A percentile compares a stretch with the other conserved stretches of the same genome.
Conservation (phyloP, 2,888 invertebrate genomes). For the Macaria liturata region DNA sequence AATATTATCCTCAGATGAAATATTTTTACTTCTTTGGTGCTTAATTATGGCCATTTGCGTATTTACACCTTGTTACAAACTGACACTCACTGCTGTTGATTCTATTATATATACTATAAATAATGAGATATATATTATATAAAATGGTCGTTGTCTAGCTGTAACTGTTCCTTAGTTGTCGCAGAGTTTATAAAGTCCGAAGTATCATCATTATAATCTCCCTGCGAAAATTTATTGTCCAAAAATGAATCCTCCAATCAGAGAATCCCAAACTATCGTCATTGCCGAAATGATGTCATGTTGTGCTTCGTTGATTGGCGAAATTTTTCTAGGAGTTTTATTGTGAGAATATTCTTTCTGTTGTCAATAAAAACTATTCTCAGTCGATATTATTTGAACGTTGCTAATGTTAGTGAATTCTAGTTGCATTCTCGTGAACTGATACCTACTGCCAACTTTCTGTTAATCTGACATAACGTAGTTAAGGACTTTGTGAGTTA, state of each 20-base stretch:
- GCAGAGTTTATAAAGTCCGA: constrained; percentile 35
- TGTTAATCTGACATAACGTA: constrained; percentile 58
- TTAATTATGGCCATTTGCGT: constrained; percentile 69
- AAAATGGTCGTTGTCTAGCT: constrained; percentile 41
- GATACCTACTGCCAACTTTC: constrained; percentile 79
- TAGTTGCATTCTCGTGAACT: constrained; percentile 61
- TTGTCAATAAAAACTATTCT: constrained; percentile 47
- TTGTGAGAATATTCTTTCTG: constrained; percentile 7
- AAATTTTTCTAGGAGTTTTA: too few species aligned
- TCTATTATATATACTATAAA: constrained; percentile 34
- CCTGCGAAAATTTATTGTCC: too few species aligned
- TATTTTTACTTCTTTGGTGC: constrained; percentile 71
- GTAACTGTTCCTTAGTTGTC: constrained; percentile 54
- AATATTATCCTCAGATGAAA: constrained; percentile 61
- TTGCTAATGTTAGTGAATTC: constrained; percentile 49
- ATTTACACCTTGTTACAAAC: constrained; percentile 73
- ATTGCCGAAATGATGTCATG: too few species aligned
- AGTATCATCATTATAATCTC: background rate
- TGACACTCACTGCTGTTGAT: constrained; percentile 61
- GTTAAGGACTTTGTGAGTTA: constrained; percentile 72
- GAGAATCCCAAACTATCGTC: too few species aligned
- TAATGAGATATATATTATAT: constrained; percentile 30
- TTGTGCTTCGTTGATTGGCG: too few species aligned
- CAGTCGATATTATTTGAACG: constrained; percentile 67
- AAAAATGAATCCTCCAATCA: too few species aligned